Percentiles rank a stretch among this genome's conserved stretches.
Conservation (phyloP, 2,888 invertebrate species). For the Polyommatus icarus region DNA sequence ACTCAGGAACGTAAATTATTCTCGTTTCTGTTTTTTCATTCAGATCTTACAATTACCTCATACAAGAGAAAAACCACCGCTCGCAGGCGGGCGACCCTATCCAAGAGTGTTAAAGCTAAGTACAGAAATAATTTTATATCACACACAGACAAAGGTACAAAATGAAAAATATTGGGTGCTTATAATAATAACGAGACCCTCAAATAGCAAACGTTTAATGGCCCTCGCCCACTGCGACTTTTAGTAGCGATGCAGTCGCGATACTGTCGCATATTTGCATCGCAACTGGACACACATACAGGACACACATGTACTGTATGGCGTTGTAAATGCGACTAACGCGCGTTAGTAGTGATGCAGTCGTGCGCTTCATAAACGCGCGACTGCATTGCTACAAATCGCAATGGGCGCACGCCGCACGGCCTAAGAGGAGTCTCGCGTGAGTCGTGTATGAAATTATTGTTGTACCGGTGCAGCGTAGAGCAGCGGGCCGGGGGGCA, state of each 20-base stretch:
- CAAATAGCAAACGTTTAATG: not conserved
- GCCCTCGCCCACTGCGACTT: too few species aligned
- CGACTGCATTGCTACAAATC: too few species aligned
- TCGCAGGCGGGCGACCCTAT: constrained; percentile 21
- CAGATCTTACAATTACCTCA: constrained; percentile 65
- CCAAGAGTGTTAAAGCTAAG: constrained; percentile 33
- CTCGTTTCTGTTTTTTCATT: constrained; percentile 49
- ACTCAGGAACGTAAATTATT: constrained; percentile 13
- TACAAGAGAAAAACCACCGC: constrained; percentile 49
- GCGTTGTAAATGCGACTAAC: too few species aligned
- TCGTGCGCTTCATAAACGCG: too few species aligned
- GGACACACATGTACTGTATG: too few species aligned
- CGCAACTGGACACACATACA: too few species aligned
- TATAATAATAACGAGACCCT: constrained; percentile 27
- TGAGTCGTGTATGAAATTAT: constrained; percentile 63
- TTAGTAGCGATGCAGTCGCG: too few species aligned
- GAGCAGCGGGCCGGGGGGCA: constrained; percentile 79
- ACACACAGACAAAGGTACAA: constrained; percentile 24
- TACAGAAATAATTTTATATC: constrained; percentile 34
- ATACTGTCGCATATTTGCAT: too few species aligned
- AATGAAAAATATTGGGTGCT: constrained; percentile 32
- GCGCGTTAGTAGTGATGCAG: too few species aligned
- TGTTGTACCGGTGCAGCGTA: constrained; percentile 87
- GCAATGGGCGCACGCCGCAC: too few species aligned
- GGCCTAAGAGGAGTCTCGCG: not conserved